A percentile compares a stretch with the other conserved stretches of the same genome.
Conservation (phyloP, 35 echinoderm and acorn worm genomes). For the Amphiura filiformis region DNA sequence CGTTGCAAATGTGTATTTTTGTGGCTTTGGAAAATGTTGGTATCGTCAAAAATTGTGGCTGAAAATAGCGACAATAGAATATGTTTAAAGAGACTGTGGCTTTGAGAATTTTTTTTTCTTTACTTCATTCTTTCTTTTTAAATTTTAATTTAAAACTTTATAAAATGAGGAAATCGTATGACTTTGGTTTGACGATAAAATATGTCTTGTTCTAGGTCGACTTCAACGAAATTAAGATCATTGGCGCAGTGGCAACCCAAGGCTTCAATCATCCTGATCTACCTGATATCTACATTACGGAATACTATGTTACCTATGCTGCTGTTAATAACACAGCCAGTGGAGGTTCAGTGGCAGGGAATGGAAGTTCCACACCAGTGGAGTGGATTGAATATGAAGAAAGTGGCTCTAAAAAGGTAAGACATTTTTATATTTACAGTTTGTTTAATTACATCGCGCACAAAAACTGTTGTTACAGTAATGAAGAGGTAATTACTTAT, state of each 20-base stretch:
- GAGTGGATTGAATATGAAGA: slow-evolving; percentile 65
- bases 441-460: not conserved
- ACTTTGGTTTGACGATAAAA: not conserved
- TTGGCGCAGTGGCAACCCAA: slow-evolving; percentile 67
- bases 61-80: not conserved
- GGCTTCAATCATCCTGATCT: slow-evolving; percentile 71
- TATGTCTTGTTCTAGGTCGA: slow-evolving; percentile 47
- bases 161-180: not conserved
- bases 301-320: slow-evolving; percentile 58
- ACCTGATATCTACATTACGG: slow-evolving; percentile 54
- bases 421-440: too few relatives aligned
- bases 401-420: slow-evolving; percentile 43
- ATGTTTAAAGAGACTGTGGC: not conserved
- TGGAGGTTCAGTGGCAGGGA: not conserved
- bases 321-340: not conserved
- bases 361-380: not conserved
- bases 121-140: too few relatives aligned
- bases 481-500: too few relatives aligned
- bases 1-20: not conserved
- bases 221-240: slow-evolving; percentile 61
- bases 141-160: too few relatives aligned
- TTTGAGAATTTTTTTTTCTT: not conserved
- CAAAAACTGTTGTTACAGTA: too few relatives aligned
- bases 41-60: not conserved
- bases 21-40: not conserved